Evolutionary conservation across 1,140 invertebrate genomes (phyloP).

Genomic region (Drosophila suzukii): DNA sequence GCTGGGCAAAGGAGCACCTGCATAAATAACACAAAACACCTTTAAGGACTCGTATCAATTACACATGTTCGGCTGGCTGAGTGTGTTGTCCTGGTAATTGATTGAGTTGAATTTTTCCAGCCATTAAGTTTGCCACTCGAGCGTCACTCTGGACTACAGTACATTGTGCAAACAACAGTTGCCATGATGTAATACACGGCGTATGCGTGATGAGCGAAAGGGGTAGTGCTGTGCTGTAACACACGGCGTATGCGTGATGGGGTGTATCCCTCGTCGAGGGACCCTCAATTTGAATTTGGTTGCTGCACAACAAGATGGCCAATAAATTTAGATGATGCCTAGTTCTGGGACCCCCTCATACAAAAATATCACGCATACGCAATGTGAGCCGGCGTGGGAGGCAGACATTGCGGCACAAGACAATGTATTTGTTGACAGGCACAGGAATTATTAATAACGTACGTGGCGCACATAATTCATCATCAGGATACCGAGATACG

Average conservation of each 20-base stretch:
- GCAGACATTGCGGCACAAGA: conserved; percentile 30
- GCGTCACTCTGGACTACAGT: conserved; percentile 11
- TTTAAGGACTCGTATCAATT: conserved; percentile 28
- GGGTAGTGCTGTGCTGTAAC: conserved; percentile 20
- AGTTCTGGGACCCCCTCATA: conserved; percentile 18
- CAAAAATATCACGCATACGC: conserved; percentile 79
- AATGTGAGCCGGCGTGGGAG: conserved; percentile 30
- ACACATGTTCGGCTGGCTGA: conserved; percentile 21
- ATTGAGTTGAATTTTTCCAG: conserved; percentile 78
- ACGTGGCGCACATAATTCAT: conserved; percentile 81
- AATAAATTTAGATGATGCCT: conserved; percentile 46
- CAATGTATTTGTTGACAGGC: conserved; percentile 81
- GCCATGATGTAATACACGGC: conserved; percentile 48
- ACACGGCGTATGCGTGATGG: conserved; percentile 35
- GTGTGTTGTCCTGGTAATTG: conserved; percentile 51
- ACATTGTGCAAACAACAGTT: conserved; percentile 50
- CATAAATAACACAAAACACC: conserved; percentile 32
- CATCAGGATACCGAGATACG: conserved; percentile 39
- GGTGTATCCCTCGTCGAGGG: conserved; percentile 18
- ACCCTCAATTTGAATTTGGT: conserved; percentile 14
- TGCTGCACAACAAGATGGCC: conserved; percentile 29
- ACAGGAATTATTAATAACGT: conserved; percentile 81
- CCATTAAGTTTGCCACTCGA: conserved; percentile 74
- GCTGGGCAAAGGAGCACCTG: conserved; percentile 1
- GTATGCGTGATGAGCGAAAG: conserved; percentile 25